Conservation (phyloP, 2,888 invertebrate genomes). For the Operophtera brumata region DNA sequence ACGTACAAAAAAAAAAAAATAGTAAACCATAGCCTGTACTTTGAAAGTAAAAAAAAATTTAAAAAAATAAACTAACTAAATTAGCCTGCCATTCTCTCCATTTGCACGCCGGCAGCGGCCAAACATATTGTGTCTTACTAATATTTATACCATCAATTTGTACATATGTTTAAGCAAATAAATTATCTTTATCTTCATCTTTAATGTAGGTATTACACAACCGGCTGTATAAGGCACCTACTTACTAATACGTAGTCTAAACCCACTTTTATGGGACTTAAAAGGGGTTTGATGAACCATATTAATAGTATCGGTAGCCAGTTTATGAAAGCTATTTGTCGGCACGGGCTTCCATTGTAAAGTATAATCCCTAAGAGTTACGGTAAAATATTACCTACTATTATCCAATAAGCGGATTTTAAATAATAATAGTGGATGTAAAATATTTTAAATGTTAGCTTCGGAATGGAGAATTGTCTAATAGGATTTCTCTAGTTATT, state of each 20-base stretch:
- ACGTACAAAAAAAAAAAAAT: no score
- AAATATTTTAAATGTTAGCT: slow-evolving; percentile 14
- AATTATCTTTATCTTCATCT: no score
- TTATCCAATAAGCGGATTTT: slow-evolving; percentile 16
- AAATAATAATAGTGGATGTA: slow-evolving; percentile 12
- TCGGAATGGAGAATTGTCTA: slow-evolving; percentile 22
- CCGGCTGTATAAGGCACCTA: slow-evolving; percentile 20
- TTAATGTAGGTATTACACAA: no score
- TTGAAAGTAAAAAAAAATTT: no score
- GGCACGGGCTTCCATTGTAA: slow-evolving; percentile 39
- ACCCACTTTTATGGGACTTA: slow-evolving; percentile 42
- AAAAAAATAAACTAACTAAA: no score
- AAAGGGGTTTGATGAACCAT: slow-evolving; percentile 49
- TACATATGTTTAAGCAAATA: no score
- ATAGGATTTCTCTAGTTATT: not conserved
- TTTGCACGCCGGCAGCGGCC: no score
- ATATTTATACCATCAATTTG: no score
- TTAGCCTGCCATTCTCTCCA: no score
- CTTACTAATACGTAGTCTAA: slow-evolving; percentile 12
- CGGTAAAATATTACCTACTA: slow-evolving; percentile 35
- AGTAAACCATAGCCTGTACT: no score
- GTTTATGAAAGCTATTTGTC: slow-evolving; percentile 64
- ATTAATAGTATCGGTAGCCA: slow-evolving; percentile 55
- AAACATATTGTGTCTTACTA: no score
- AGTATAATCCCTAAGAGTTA: slow-evolving; percentile 24